A percentile compares a stretch with the other conserved stretches of the same genome.
Evolutionary conservation across 37 sponge, comb jelly and placozoan genomes (phyloP).

Genomic region (Corticium candelabrum): DNA sequence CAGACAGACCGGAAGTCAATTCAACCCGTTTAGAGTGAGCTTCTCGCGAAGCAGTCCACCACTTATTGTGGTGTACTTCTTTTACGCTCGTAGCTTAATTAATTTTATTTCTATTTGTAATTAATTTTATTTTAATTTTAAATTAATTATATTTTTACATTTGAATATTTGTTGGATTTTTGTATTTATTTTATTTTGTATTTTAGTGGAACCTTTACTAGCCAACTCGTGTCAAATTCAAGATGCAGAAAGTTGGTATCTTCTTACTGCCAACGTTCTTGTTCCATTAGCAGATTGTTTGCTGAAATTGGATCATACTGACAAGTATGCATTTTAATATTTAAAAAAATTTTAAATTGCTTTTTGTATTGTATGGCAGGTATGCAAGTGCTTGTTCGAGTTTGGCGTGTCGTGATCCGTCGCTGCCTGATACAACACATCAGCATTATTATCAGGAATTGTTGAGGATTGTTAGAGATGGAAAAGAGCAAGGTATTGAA

Average conservation of each 20-base stretch:
- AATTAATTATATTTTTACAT: too few relatives aligned
- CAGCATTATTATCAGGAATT: not conserved
- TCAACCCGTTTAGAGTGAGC: too few relatives aligned
- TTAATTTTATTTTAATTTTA: too few relatives aligned
- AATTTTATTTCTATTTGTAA: too few relatives aligned
- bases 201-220: not conserved
- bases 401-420: not conserved
- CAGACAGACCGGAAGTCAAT: too few relatives aligned
- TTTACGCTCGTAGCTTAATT: too few relatives aligned
- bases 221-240: not conserved
- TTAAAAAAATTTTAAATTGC: not conserved
- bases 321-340: not conserved
- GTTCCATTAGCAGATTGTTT: not conserved
- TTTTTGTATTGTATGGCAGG: not conserved
- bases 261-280: not conserved
- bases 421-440: not conserved
- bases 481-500: too few relatives aligned
- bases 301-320: not conserved
- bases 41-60: too few relatives aligned
- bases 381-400: not conserved
- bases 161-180: too few relatives aligned
- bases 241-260: not conserved
- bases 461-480: not conserved
- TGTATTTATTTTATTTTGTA: not conserved
- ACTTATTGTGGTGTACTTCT: too few relatives aligned